Percentiles rank a stretch among this genome's conserved stretches.
Evolutionary conservation across 2,888 invertebrate genomes (phyloP).

Genomic region (Brenthis hecate): DNA sequence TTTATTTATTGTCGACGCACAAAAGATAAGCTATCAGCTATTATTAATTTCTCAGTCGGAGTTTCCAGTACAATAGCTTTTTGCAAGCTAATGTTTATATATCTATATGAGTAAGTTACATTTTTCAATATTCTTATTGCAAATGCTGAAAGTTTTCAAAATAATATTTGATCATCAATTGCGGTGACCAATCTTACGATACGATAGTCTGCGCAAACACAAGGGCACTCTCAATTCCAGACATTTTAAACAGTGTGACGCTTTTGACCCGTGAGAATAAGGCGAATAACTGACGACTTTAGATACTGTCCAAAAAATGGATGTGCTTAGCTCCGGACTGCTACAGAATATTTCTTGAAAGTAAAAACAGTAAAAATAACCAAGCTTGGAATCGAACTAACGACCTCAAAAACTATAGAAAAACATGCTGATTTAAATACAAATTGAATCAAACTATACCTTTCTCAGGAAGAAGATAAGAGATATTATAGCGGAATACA

Average conservation of each 20-base stretch:
- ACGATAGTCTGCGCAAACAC: not conserved
- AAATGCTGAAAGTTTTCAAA: not conserved
- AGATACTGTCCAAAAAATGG: too few relatives aligned
- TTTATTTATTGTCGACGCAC: slow-evolving; percentile 48
- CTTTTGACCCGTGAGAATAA: too few relatives aligned
- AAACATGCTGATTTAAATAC: not conserved
- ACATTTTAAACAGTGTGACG: too few relatives aligned
- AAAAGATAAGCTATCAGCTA: slow-evolving; percentile 45
- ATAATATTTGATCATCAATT: not conserved
- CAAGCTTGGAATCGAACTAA: too few relatives aligned
- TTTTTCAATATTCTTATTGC: not conserved
- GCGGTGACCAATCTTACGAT: not conserved
- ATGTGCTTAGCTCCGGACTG: too few relatives aligned
- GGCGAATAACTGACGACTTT: too few relatives aligned
- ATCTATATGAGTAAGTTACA: slow-evolving; percentile 10
- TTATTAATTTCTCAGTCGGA: slow-evolving; percentile 16
- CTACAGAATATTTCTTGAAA: too few relatives aligned
- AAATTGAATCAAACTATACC: not conserved
- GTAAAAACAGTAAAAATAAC: too few relatives aligned
- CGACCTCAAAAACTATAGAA: too few relatives aligned
- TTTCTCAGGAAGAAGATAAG: slow-evolving; percentile 48
- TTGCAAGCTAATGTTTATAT: slow-evolving; percentile 8
- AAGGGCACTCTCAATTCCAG: too few relatives aligned
- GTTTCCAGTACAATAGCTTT: slow-evolving; percentile 13
- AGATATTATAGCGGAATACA: slow-evolving; percentile 47